Base-by-base conservation (phyloP, 1,140 invertebrate species). In the Cyrtorhinus lividipennis region DNA sequence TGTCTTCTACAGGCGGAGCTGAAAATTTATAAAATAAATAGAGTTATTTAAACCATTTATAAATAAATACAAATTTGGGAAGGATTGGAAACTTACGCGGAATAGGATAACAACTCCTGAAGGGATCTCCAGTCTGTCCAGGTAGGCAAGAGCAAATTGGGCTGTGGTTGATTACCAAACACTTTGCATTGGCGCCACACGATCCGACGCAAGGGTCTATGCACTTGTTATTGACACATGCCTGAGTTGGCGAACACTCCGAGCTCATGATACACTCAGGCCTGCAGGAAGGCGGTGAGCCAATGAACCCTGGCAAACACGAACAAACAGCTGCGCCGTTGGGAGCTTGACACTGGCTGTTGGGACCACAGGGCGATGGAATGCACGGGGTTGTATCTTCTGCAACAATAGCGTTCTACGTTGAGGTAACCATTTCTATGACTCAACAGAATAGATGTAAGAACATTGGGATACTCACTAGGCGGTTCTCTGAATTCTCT, bases 151-250 rank as follows among this genome's bases (percentile, higher is more conserved):
- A 87, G 67, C 88, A 91, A 56, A 88, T 88, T 12, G 88, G 87
- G 61, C 84, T 88, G 67, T 92, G 89, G 69, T 89, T 89, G 46
- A 89, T 86, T 0, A 90, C 87, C 76, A 89, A 84, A 72, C 89
- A 93, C 30, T 86, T 78, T 20, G 90, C 88, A 44, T 83, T 83
- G n/a, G 83, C 70, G 1, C 89, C 90, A 72, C 90, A 93, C 12
- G 87, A 81, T 23, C 87, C 87, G 2, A 83, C 73, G 71, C 90
- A 93, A 2, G 90, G 89, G 75, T 93, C 87, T 0, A 86, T 84
- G 72, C 90, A 92, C 72, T 89, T 90, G 67, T 87, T 82, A 69
- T 88, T 87, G 1, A 91, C 80, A 69, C 90, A 92, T 25, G 88
- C 86, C 69, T 85, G 82, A 20, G 83, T 80, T 48, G 80, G 80